phyloP scores from a whole-genome alignment of 2,797 vertebrate genomes.

The Darevskia mixta region DNA sequence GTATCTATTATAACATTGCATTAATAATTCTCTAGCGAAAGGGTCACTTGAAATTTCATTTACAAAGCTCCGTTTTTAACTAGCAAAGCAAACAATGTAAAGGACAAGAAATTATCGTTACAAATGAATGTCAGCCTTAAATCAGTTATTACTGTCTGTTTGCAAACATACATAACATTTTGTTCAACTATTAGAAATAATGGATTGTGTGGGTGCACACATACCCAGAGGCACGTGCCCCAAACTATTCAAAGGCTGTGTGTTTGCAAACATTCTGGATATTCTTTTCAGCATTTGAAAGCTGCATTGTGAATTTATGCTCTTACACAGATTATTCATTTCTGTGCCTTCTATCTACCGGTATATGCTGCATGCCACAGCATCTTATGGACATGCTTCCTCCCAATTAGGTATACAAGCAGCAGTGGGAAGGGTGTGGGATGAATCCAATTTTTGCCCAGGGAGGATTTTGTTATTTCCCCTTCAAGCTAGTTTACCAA shows the following conservation, averaged over 20 bases:
- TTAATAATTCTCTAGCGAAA: constrained; percentile 47
- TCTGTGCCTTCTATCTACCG: neutral
- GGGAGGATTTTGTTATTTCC: neutral
- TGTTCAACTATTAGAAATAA: constrained; percentile 5
- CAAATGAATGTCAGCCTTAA: constrained; percentile 28
- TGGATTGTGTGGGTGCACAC: neutral
- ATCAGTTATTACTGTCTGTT: constrained; percentile 28
- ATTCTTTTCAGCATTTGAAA: neutral
- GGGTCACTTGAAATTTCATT: constrained; percentile 59
- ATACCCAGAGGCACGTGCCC: too few relatives aligned
- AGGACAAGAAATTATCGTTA: constrained; percentile 42
- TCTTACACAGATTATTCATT: neutral
- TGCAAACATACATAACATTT: constrained; percentile 20
- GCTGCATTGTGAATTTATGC: neutral
- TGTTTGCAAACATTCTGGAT: neutral
- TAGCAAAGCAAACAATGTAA: constrained; percentile 24
- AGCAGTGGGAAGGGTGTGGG: neutral
- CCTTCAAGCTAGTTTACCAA: neutral
- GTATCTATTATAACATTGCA: constrained; percentile 54
- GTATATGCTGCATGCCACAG: neutral
- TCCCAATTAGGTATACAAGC: neutral
- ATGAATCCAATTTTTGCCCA: neutral
- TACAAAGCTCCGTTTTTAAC: constrained; percentile 51
- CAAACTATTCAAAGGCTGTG: neutral
- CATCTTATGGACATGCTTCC: neutral